Base-by-base conservation (phyloP, 2,888 invertebrate species). In the Sinhomidia bicolor region DNA sequence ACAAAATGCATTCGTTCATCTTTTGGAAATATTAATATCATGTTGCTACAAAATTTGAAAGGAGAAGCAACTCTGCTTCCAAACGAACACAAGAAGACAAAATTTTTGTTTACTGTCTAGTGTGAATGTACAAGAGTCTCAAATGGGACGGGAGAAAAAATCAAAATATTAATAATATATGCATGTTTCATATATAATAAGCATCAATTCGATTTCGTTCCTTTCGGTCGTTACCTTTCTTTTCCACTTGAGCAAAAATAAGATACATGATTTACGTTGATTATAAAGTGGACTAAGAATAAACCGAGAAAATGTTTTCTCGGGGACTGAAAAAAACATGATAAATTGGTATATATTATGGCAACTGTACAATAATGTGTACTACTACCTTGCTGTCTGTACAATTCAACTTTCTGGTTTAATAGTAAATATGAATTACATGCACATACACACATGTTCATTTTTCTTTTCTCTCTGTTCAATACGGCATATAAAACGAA, bases 11-110 rank as follows among this genome's bases (percentile, higher is more conserved):
- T 7, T 17, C 17, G 5, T 32, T 29, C 14, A 29, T 62, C 62
- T 4, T 62, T 2, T 5, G 1, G 26, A 68, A 68, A 68, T 68
- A 68, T 68, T 68, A 68, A 68, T 68, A 41, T 32, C 17, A 17
- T 68, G 68, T 68, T 68, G 68, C 41, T 68, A 36, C 41, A 9
- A 68, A 68, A 36, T 68, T 68, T 32, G 68, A 68, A 68, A 41
- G 17, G 32, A 14, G 26, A 12, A 26, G 60, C 10, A 23, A 60
- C 26, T 4, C 9, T 9, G 9, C 60, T 60, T 60, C 9, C 10
- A 9, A 60, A 60, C 4, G 60, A 14, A 60, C 51, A 60, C 51
- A 1, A 17, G 51, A 17, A 17, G 36, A 6, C 36, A 36, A 9
- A 4, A 36, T 36, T 36, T 6, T 36, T 54, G 54, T 5, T n/a